phyloP scores from a whole-genome alignment of 2,113 vertebrate genomes.

The Cervus canadensis region DNA sequence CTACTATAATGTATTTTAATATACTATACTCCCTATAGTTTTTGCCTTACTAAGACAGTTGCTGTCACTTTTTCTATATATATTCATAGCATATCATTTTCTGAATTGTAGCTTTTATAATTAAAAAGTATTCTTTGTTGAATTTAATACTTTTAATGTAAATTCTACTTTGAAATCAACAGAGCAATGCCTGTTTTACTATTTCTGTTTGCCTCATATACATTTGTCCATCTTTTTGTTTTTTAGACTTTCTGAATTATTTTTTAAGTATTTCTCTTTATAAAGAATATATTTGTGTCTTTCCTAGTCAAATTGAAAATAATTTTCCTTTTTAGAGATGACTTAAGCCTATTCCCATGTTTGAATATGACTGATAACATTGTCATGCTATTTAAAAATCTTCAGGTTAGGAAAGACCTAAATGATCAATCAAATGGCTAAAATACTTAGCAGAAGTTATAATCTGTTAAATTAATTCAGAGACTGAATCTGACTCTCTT shows the following conservation, averaged over 20 bases:
- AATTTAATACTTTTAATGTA: not conserved
- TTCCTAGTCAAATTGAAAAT: not conserved
- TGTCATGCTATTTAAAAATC: not conserved
- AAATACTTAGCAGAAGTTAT: not conserved
- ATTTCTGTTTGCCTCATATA: not conserved
- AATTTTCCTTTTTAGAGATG: not conserved
- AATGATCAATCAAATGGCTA: not conserved
- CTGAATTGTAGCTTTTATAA: not conserved
- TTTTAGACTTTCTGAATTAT: not conserved
- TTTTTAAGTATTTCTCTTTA: not conserved
- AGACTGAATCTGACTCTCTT: not conserved
- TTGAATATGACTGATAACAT: not conserved
- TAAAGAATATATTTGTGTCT: not conserved
- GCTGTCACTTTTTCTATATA: not conserved
- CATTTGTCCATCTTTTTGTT: not conserved
- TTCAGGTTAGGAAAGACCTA: not conserved
- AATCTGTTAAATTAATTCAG: not conserved
- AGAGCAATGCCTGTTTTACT: not conserved
- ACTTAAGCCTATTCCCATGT: not conserved
- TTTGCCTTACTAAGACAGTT: not conserved
- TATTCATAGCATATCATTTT: not conserved
- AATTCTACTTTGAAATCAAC: not conserved
- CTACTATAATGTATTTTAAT: not conserved
- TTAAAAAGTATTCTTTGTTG: not conserved
- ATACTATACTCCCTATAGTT: not conserved